Evolutionary conservation across 1,140 invertebrate genomes (phyloP).

Genomic region (Temnothorax curvispinosus): DNA sequence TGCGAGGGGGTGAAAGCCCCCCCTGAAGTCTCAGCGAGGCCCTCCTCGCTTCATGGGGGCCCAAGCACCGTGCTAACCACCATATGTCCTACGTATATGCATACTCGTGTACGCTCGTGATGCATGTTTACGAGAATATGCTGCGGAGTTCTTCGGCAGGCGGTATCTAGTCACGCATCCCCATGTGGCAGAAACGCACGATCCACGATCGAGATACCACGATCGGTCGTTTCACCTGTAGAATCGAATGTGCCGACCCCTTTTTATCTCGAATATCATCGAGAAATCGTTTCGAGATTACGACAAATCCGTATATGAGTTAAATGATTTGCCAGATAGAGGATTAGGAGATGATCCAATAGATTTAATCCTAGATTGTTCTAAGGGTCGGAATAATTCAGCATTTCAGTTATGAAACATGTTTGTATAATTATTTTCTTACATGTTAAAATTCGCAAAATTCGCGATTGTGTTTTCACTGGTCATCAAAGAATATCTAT

Average conservation of each 20-base stretch:
- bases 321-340: background rate
- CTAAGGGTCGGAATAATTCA: background rate
- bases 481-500: background rate
- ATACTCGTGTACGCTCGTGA: slow-evolving; percentile 65
- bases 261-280: slow-evolving; percentile 23
- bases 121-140: slow-evolving; percentile 68
- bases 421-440: background rate
- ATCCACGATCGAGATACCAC: slow-evolving; percentile 17
- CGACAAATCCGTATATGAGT: slow-evolving; percentile 12
- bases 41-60: slow-evolving; percentile 76
- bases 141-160: slow-evolving; percentile 54
- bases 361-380: slow-evolving; percentile 4
- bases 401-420: background rate
- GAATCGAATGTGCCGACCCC: background rate
- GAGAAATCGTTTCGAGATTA: background rate
- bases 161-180: background rate
- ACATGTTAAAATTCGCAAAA: background rate
- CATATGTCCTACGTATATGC: slow-evolving; percentile 85
- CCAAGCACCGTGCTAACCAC: slow-evolving; percentile 83
- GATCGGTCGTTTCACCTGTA: slow-evolving; percentile 37
- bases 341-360: slow-evolving; percentile 1
- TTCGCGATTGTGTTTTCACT: background rate
- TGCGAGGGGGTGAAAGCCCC: slow-evolving; percentile 67
- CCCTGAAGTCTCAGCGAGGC: slow-evolving; percentile 68
- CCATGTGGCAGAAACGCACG: background rate